Percentiles rank a stretch among this genome's conserved stretches.
Evolutionary conservation across 2,797 vertebrate genomes (phyloP).

Genomic region (Sphenodon punctatus): DNA sequence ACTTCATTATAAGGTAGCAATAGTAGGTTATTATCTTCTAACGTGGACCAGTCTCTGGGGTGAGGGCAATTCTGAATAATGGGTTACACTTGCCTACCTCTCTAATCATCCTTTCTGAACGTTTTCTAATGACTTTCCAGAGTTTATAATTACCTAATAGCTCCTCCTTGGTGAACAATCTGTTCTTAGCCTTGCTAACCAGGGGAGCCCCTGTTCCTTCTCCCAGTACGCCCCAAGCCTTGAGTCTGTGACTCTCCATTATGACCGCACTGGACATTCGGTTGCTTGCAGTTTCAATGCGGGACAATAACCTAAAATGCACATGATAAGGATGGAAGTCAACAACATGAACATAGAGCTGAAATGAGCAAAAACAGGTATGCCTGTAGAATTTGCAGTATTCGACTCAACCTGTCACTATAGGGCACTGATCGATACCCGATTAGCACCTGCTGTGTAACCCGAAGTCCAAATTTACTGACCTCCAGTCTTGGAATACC

Average conservation of each 20-base stretch:
- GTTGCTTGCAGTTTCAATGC: conserved; percentile 56
- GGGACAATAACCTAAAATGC: conserved; percentile 43
- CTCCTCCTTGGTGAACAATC: conserved; percentile 75
- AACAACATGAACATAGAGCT: fast-evolving
- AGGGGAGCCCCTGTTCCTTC: conserved; percentile 82
- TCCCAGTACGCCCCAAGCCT: conserved; percentile 82
- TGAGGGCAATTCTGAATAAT: background rate
- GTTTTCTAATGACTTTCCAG: background rate
- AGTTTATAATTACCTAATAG: conserved; percentile 74
- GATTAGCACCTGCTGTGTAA: too few relatives aligned
- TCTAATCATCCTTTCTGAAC: background rate
- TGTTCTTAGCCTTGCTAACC: conserved; percentile 75
- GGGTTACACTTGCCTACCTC: background rate
- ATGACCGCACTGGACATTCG: conserved; percentile 77
- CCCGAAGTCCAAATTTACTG: too few relatives aligned
- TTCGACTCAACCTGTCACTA: too few relatives aligned
- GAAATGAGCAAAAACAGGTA: too few relatives aligned
- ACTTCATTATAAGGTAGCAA: background rate
- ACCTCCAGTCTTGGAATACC: too few relatives aligned
- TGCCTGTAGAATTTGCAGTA: too few relatives aligned
- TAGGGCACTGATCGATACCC: too few relatives aligned
- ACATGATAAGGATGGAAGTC: background rate
- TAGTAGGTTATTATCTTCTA: background rate
- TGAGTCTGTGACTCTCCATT: conserved; percentile 82
- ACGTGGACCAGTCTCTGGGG: background rate